These are phyloP conservation scores for Xanthia icteritia DNA, from an alignment of 2,888 invertebrate genomes.

Conservation along the genomic window DNA sequence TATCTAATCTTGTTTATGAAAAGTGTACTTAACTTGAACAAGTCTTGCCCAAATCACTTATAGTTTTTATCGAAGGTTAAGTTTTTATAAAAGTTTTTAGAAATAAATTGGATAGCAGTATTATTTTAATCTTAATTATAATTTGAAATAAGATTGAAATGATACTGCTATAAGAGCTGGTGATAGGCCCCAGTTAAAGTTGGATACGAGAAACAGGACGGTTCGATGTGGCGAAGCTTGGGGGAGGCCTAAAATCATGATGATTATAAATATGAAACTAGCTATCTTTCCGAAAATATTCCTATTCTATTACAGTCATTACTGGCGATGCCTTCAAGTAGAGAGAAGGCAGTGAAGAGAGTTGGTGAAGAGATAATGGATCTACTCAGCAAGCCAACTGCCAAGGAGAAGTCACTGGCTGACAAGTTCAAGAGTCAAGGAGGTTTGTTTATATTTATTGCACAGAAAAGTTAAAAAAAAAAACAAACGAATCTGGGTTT, in stretches of 20 bases:
- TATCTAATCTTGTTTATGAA: neutral
- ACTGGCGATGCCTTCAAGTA: constrained; percentile 97
- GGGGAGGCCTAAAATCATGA: neutral
- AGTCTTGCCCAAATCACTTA: neutral
- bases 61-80: no score
- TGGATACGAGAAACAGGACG: neutral
- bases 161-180: no score
- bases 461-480: no score
- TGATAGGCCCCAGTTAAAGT: neutral
- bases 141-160: no score
- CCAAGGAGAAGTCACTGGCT: constrained; percentile 98
- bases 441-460: constrained; percentile 83
- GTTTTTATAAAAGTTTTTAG: no score
- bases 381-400: constrained; percentile 97
- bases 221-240: neutral
- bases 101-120: neutral
- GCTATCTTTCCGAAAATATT: neutral
- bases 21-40: no score
- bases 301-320: constrained; percentile 92
- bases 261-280: neutral
- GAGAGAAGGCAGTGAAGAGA: constrained; percentile 98
- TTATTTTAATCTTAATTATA: no score
- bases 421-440: constrained; percentile 99
- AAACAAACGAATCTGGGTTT: no score
- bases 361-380: constrained; percentile 98